Evolutionary conservation across 2,113 vertebrate species (phyloP).

Genomic region (Oophaga pumilio): DNA sequence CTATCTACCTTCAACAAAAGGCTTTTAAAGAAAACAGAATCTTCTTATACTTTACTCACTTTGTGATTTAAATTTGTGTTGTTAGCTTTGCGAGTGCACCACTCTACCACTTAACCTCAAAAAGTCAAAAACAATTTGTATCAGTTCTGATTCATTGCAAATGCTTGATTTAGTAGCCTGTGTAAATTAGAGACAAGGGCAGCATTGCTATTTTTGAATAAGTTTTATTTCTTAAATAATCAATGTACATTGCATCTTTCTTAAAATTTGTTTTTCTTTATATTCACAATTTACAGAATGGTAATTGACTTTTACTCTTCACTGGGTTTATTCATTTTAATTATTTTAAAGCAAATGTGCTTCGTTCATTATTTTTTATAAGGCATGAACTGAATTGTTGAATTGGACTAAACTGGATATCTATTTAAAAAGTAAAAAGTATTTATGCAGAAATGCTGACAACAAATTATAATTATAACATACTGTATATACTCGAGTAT

Average conservation of each 20-base stretch:
- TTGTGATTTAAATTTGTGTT: constrained; percentile 42
- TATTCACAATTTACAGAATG: background rate
- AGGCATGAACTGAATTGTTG: background rate
- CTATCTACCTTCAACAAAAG: background rate
- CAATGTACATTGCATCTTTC: background rate
- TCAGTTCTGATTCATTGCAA: constrained; percentile 45
- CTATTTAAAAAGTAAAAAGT: background rate
- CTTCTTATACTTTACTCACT: constrained; percentile 34
- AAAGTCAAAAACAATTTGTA: constrained; percentile 51
- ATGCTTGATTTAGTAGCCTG: constrained; percentile 38
- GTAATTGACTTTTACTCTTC: background rate
- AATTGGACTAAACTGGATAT: background rate
- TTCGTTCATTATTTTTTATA: background rate
- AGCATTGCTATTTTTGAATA: constrained; percentile 9
- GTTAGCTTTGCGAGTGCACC: constrained; percentile 34
- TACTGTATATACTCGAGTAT: no score
- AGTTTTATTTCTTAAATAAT: constrained; percentile 11
- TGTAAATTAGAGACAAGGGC: constrained; percentile 41
- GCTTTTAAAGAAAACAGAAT: constrained; percentile 6
- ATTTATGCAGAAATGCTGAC: background rate
- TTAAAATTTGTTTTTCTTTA: background rate
- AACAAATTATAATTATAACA: background rate
- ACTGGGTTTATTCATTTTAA: background rate
- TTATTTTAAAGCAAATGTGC: background rate
- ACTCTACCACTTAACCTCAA: constrained; percentile 51